These are phyloP conservation scores for Sphyrna mokarran DNA, from an alignment of 2,113 vertebrate genomes.

Conservation along the genomic window DNA sequence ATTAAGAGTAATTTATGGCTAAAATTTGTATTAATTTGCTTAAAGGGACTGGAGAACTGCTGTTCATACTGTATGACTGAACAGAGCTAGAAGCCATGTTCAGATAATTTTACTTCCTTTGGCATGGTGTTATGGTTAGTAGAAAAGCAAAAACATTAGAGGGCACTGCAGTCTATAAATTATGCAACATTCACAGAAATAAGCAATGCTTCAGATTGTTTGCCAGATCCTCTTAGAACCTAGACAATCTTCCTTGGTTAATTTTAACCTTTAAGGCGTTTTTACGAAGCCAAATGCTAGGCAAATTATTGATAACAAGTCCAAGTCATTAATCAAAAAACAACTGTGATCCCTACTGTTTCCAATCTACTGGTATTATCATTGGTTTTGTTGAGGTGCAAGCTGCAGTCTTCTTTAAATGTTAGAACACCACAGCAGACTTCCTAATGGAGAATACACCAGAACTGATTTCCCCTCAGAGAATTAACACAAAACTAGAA, in stretches of 20 bases:
- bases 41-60: background rate
- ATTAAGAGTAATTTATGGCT: background rate
- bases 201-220: background rate
- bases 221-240: background rate
- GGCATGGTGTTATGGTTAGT: background rate
- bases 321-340: no score
- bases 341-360: no score
- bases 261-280: background rate
- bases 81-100: background rate
- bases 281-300: background rate
- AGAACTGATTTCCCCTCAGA: background rate
- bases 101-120: background rate
- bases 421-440: no score
- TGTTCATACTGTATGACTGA: background rate
- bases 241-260: background rate
- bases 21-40: background rate
- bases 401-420: no score
- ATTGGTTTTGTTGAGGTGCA: no score
- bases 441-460: background rate
- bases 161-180: constrained; percentile 3
- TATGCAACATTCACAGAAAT: background rate
- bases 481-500: background rate
- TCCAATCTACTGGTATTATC: no score
- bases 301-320: no score
- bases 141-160: background rate